phyloP scores from a whole-genome alignment of 2,113 vertebrate species.

The Callospermophilus lateralis region DNA sequence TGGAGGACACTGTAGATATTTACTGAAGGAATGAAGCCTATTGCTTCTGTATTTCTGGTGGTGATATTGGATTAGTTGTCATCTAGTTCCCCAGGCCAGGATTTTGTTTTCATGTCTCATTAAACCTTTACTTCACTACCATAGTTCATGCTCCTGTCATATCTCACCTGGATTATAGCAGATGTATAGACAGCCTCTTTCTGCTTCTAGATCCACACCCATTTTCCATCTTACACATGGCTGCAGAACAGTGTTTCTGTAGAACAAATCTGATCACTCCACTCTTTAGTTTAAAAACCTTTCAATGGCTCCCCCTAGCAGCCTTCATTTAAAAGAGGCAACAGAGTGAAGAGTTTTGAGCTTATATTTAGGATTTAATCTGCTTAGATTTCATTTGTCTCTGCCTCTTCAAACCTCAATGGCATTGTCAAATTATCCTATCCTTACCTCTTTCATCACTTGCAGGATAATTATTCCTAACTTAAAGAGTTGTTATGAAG shows the following conservation, averaged over 20 bases:
- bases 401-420: neutral
- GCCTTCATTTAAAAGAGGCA: slow-evolving; percentile 67
- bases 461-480: slow-evolving; percentile 23
- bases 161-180: slow-evolving; percentile 27
- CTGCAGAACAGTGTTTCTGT: slow-evolving; percentile 3
- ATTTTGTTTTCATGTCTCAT: slow-evolving; percentile 51
- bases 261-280: slow-evolving; percentile 55
- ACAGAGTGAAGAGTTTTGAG: slow-evolving; percentile 2
- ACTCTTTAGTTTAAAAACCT: slow-evolving; percentile 73
- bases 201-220: neutral
- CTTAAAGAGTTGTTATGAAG: neutral
- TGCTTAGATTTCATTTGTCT: slow-evolving; percentile 43
- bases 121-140: neutral
- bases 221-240: neutral
- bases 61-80: slow-evolving; percentile 13
- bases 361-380: slow-evolving; percentile 32
- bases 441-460: neutral
- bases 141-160: neutral
- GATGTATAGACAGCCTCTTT: neutral
- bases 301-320: slow-evolving; percentile 81
- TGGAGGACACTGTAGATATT: neutral
- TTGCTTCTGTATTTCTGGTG: slow-evolving; percentile 55
- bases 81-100: neutral
- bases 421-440: neutral
- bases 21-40: neutral